A percentile compares a stretch with the other conserved stretches of the same genome.
phyloP scores from a whole-genome alignment of 2,797 vertebrate species.

The Acanthurus tractus region DNA sequence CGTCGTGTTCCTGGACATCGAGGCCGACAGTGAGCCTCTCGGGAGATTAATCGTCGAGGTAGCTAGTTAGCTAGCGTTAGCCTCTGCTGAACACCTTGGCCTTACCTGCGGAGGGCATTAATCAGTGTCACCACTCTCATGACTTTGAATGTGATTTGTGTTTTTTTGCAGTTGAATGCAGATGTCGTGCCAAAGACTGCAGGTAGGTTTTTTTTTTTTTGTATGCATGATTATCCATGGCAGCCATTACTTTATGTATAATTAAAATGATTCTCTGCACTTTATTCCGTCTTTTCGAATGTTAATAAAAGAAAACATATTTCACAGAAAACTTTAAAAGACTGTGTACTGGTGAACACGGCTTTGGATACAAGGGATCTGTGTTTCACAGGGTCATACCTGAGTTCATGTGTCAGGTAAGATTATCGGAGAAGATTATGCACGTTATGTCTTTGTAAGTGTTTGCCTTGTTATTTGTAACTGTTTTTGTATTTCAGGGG shows the following conservation, averaged over 20 bases:
- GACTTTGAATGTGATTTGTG: slow-evolving; percentile 4
- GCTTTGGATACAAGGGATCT: slow-evolving; percentile 96
- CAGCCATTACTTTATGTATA: no score
- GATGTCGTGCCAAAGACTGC: slow-evolving; percentile 96
- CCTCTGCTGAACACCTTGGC: background rate
- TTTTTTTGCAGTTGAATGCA: slow-evolving; percentile 88
- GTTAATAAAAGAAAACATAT: slow-evolving; percentile 16
- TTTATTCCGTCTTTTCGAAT: no score
- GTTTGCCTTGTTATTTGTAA: background rate
- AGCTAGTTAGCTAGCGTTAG: slow-evolving; percentile 47
- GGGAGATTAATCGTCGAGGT: slow-evolving; percentile 93
- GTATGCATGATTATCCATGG: no score
- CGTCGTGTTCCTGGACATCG: slow-evolving; percentile 90
- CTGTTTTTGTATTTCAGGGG: slow-evolving; percentile 82
- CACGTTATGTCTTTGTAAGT: no score
- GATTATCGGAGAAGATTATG: background rate
- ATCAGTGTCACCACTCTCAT: no score
- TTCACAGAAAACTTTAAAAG: slow-evolving; percentile 94
- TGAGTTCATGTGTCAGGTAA: slow-evolving; percentile 98
- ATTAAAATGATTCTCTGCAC: no score
- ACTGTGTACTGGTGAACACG: slow-evolving; percentile 95
- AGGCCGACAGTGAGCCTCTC: slow-evolving; percentile 89
- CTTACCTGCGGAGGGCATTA: background rate
- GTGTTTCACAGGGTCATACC: slow-evolving; percentile 97
- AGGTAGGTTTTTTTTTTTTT: slow-evolving; percentile 78